Percentiles rank a stretch among this genome's conserved stretches.
Conservation (phyloP, 2,888 invertebrate species). For the Halocaridina rubra region DNA sequence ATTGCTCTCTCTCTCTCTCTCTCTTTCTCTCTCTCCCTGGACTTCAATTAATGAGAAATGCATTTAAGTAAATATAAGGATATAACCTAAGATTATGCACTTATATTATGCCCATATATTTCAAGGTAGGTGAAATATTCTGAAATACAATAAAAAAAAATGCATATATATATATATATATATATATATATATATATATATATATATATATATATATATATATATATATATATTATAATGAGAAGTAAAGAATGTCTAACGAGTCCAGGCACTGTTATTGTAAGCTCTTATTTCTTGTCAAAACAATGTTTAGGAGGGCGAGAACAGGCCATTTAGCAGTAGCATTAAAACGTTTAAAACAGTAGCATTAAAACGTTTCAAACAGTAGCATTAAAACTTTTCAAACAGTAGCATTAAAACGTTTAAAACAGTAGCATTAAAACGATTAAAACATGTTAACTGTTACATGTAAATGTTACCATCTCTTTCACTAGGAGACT, state of each 20-base stretch:
- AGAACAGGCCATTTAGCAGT: too few species aligned
- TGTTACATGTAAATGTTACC: too few species aligned
- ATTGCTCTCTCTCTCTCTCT: neutral
- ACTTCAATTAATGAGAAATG: too few species aligned
- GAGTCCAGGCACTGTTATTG: too few species aligned
- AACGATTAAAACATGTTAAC: neutral
- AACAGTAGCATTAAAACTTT: neutral
- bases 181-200: neutral
- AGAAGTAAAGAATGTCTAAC: too few species aligned
- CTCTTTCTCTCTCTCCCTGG: neutral
- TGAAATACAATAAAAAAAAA: neutral
- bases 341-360: neutral
- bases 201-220: neutral
- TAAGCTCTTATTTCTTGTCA: too few species aligned
- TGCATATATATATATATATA: too few species aligned
- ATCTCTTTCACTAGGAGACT: neutral
- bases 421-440: neutral
- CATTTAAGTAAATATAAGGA: neutral
- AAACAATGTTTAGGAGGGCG: too few species aligned
- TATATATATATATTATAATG: too few species aligned
- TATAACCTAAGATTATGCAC: neutral
- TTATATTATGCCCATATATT: neutral
- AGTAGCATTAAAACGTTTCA: neutral
- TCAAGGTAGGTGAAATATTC: neutral
- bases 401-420: neutral